phyloP scores from a whole-genome alignment of 2,888 invertebrate genomes.

The Mycalesis mineus region DNA sequence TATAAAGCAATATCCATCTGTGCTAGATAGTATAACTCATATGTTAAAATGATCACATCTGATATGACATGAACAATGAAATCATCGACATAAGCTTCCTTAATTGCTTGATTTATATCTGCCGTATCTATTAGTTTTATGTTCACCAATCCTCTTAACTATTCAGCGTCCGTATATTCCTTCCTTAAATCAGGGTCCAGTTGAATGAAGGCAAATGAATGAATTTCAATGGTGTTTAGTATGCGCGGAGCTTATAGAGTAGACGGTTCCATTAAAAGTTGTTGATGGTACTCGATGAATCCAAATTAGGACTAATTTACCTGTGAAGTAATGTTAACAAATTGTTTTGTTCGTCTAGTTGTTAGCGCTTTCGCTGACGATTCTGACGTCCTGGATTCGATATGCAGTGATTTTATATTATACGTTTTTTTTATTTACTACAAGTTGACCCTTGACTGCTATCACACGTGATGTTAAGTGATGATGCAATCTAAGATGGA shows the following conservation, averaged over 20 bases:
- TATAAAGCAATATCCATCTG: no score
- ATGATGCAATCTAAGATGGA: no score
- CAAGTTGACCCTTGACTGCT: no score
- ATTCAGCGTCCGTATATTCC: conserved; percentile 19
- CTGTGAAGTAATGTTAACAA: neutral
- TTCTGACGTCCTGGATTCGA: no score
- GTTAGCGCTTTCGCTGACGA: no score
- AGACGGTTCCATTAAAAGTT: conserved; percentile 34
- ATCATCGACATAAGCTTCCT: neutral
- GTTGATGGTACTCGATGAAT: conserved; percentile 16
- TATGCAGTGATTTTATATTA: no score
- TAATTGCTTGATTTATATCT: neutral
- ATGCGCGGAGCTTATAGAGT: conserved; percentile 25
- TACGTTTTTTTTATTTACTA: no score
- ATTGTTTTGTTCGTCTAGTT: no score
- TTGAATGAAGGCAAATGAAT: conserved; percentile 30
- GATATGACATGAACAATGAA: neutral
- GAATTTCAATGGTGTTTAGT: conserved; percentile 31
- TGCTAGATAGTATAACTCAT: no score
- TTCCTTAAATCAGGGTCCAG: conserved; percentile 21
- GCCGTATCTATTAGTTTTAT: neutral
- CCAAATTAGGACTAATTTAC: conserved; percentile 18
- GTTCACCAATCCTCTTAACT: neutral
- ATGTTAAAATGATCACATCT: no score
- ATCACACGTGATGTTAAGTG: no score